phyloP scores from a whole-genome alignment of 2,797 vertebrate genomes.

The Manis pentadactyla region DNA sequence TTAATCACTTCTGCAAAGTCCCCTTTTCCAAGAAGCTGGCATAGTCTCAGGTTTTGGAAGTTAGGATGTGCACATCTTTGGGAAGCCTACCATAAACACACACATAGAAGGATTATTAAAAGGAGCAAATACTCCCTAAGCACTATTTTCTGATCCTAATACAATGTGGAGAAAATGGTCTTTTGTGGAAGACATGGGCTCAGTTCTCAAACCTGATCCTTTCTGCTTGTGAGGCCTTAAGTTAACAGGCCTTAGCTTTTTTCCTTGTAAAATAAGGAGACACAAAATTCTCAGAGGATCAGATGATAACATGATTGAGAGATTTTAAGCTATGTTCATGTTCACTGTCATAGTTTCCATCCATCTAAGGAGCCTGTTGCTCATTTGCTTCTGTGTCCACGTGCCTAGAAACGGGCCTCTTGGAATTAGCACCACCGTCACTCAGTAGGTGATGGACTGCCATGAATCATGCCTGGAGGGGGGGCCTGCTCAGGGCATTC shows the following conservation, averaged over 20 bases:
- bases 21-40: neutral
- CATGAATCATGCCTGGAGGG: neutral
- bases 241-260: neutral
- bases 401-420: neutral
- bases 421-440: neutral
- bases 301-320: neutral
- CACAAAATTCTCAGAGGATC: neutral
- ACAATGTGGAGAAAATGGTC: neutral
- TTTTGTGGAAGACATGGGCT: neutral
- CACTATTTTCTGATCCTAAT: neutral
- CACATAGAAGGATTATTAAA: neutral
- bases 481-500: neutral
- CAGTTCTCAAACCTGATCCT: neutral
- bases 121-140: neutral
- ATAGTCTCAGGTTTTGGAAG: neutral
- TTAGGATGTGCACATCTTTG: neutral
- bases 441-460: neutral
- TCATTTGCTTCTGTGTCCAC: neutral
- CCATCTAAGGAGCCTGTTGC: neutral
- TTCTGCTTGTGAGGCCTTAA: neutral
- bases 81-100: neutral
- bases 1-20: neutral
- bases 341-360: neutral
- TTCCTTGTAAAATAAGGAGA: neutral
- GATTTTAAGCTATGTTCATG: neutral